Conservation (phyloP, 92 coral and sea anemone species). For the Heliopora coerulea region DNA sequence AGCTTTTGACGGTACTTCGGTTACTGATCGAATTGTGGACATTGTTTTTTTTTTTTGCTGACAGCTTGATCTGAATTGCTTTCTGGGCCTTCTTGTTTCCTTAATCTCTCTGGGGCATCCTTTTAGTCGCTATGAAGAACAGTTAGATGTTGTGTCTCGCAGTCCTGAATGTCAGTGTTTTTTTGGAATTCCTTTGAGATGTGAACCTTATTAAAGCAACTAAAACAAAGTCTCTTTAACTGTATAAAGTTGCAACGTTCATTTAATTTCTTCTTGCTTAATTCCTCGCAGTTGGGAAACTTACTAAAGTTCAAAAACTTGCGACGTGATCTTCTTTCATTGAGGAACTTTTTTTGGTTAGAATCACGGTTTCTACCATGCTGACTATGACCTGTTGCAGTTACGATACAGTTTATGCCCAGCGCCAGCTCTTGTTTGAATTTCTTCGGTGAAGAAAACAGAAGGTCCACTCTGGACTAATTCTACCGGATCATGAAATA, state of each 20-base stretch:
- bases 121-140: conserved; percentile 44
- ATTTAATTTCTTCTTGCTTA: neutral
- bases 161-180: conserved; percentile 31
- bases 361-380: neutral
- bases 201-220: conserved; percentile 29
- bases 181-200: conserved; percentile 51
- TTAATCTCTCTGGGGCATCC: neutral
- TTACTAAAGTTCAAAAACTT: neutral
- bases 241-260: neutral
- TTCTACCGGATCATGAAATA: conserved; percentile 31
- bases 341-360: neutral
- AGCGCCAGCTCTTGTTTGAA: conserved; percentile 20
- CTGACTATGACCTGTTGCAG: neutral
- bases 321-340: too few species aligned
- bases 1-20: neutral
- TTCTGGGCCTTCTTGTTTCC: neutral
- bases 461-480: conserved; percentile 46
- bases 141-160: conserved; percentile 48
- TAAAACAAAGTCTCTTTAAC: neutral
- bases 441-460: conserved; percentile 46
- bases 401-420: too few species aligned
- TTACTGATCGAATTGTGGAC: neutral
- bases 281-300: neutral
- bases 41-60: too few species aligned
- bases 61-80: neutral